phyloP scores from a whole-genome alignment of 1,140 invertebrate species.

The Drosophila parabipectinata region DNA sequence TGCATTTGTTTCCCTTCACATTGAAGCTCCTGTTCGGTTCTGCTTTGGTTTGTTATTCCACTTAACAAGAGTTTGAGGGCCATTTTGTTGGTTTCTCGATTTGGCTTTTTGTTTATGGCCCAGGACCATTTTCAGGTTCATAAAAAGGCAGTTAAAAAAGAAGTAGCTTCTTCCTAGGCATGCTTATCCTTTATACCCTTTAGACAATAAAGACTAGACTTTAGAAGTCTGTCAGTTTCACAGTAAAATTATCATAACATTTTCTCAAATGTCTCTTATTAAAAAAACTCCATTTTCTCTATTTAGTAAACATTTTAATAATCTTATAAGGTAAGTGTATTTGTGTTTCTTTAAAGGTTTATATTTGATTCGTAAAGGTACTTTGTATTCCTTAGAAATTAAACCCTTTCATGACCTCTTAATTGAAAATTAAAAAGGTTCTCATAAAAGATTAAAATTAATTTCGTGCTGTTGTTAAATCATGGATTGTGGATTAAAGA shows the following conservation, averaged over 20 bases:
- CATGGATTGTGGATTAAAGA: not conserved
- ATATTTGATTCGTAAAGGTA: not conserved
- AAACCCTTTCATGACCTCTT: constrained; percentile 44
- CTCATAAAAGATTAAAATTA: constrained; percentile 78
- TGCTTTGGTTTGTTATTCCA: constrained; percentile 16
- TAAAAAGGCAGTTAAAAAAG: constrained; percentile 57
- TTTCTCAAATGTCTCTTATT: too few species aligned
- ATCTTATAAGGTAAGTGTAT: not conserved
- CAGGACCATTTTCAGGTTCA: constrained; percentile 25
- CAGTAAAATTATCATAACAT: too few species aligned
- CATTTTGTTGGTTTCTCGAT: constrained; percentile 23
- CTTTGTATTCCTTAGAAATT: constrained; percentile 12
- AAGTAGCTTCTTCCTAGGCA: constrained; percentile 29
- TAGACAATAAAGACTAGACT: not conserved
- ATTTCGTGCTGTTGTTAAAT: constrained; percentile 60
- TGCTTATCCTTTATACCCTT: constrained; percentile 27
- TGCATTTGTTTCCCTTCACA: constrained; percentile 55
- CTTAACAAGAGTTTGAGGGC: constrained; percentile 42
- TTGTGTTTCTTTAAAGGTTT: not conserved
- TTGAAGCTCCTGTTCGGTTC: constrained; percentile 4
- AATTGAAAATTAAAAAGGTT: constrained; percentile 82
- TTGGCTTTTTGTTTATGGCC: constrained; percentile 62
- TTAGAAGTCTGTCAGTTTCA: too few species aligned
- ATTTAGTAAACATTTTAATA: too few species aligned
- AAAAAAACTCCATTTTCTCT: too few species aligned